Percentiles rank a stretch among this genome's conserved stretches.
These are phyloP conservation scores for Aphis craccivora DNA, from an alignment of 1,140 invertebrate genomes.

Conservation along the genomic window DNA sequence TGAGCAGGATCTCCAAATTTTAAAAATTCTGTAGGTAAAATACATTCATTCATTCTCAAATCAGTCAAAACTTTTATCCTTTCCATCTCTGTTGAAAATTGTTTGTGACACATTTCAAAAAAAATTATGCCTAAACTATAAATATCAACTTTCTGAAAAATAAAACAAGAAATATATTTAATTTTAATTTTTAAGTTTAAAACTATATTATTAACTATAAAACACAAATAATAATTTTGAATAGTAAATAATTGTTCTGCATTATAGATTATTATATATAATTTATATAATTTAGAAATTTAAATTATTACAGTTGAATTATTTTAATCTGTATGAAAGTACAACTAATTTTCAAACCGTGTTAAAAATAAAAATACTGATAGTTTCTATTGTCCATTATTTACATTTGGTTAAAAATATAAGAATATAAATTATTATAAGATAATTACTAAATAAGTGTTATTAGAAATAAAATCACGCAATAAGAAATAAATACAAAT, in stretches of 20 bases:
- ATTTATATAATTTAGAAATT: background rate
- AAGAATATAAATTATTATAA: too few species aligned
- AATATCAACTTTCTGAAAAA: slow-evolving; percentile 89
- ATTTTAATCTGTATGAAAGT: background rate
- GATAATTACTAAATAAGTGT: background rate
- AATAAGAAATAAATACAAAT: too few species aligned
- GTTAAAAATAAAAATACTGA: background rate
- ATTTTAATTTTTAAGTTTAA: background rate
- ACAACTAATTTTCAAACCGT: background rate
- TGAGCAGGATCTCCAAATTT: slow-evolving; percentile 65
- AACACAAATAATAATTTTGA: background rate
- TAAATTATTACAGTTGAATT: background rate
- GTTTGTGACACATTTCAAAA: slow-evolving; percentile 92
- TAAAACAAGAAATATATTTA: slow-evolving; percentile 46
- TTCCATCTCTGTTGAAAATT: slow-evolving; percentile 87
- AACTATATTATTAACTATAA: background rate
- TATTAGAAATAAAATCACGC: background rate
- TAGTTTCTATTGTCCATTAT: background rate
- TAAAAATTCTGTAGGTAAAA: slow-evolving; percentile 73
- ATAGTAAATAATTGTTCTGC: background rate
- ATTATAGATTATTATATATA: background rate
- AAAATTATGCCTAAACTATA: slow-evolving; percentile 91
- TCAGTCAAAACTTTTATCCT: slow-evolving; percentile 78
- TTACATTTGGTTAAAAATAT: background rate
- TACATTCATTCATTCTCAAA: slow-evolving; percentile 73